phyloP scores from a whole-genome alignment of 2,113 vertebrate species.

The Panurus biarmicus region DNA sequence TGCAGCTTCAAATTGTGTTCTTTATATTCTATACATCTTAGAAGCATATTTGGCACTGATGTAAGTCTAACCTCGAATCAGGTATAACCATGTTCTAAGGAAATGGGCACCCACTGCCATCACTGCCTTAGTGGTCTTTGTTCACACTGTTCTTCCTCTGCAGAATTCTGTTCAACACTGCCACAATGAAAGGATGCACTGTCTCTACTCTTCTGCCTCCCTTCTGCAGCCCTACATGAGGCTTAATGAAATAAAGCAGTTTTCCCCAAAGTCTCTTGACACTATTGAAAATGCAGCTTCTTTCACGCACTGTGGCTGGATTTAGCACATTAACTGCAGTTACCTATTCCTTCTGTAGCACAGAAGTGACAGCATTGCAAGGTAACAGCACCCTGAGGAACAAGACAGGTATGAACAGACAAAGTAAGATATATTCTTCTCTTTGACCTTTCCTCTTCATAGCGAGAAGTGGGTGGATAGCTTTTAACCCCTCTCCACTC shows the following conservation, averaged over 20 bases:
- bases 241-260: background rate
- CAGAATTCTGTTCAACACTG: background rate
- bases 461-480: background rate
- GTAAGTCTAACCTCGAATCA: background rate
- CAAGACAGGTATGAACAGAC: background rate
- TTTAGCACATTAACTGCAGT: background rate
- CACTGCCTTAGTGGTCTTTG: too few relatives aligned
- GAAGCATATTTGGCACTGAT: background rate
- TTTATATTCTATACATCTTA: background rate
- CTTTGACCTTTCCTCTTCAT: background rate
- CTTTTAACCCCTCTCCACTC: background rate
- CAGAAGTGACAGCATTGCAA: background rate
- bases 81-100: fast-evolving
- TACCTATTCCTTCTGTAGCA: background rate
- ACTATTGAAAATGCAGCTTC: background rate
- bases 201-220: background rate
- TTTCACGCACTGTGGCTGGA: background rate
- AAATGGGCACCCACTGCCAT: fast-evolving
- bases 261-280: background rate
- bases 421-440: background rate
- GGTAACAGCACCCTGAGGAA: background rate
- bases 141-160: background rate
- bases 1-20: background rate
- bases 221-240: background rate
- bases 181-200: background rate